Evolutionary conservation across 2,797 vertebrate species (phyloP).

Genomic region (Myotis pilosus): DNA sequence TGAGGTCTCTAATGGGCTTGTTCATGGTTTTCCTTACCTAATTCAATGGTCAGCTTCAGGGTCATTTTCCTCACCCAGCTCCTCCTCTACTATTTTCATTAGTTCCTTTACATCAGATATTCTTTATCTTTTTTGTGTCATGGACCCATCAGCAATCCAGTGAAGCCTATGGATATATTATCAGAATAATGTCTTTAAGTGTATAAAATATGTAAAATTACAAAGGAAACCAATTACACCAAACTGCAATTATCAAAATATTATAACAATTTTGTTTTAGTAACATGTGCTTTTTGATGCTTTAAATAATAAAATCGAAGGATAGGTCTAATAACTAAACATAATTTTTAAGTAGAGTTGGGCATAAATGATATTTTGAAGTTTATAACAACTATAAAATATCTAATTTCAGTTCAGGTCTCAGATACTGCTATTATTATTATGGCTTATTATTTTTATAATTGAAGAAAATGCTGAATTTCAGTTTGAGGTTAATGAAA

Average conservation of each 20-base stretch:
- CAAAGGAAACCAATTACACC: conserved; percentile 39
- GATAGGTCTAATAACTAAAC: neutral
- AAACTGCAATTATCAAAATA: conserved; percentile 16
- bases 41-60: neutral
- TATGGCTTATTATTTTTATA: conserved; percentile 14
- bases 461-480: conserved; percentile 2
- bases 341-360: conserved; percentile 32
- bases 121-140: neutral
- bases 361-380: conserved; percentile 7
- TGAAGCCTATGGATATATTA: neutral
- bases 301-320: conserved; percentile 49
- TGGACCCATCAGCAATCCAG: neutral
- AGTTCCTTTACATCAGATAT: neutral
- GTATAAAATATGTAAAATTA: conserved; percentile 12
- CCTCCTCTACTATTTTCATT: neutral
- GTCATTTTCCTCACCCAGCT: neutral
- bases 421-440: neutral
- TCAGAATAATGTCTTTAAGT: conserved; percentile 32
- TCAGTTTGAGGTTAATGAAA: conserved; percentile 41
- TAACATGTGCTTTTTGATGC: conserved; percentile 2
- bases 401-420: neutral
- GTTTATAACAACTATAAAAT: neutral
- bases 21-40: neutral
- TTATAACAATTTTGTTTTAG: conserved; percentile 19
- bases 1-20: neutral